Conservation (phyloP, 2,888 invertebrate species). For the Digitonthophagus gazella region DNA sequence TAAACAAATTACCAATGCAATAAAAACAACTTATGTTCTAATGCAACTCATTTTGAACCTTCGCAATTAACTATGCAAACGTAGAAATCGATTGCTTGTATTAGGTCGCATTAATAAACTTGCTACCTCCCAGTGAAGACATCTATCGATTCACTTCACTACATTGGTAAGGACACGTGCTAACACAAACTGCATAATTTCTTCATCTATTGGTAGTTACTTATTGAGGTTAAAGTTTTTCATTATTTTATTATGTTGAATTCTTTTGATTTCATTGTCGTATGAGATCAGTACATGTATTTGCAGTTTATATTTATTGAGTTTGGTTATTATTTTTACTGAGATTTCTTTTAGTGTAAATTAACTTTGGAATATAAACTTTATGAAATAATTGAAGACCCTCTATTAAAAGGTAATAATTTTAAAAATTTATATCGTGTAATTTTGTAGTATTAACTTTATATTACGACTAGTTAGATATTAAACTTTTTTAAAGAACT, state of each 20-base stretch:
- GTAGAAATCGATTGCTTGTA: neutral
- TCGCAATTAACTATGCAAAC: neutral
- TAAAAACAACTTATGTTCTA: neutral
- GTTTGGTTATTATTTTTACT: neutral
- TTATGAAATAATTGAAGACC: neutral
- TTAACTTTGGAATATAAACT: neutral
- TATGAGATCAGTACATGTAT: neutral
- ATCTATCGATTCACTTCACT: neutral
- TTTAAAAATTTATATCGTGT: neutral
- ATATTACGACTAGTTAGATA: too few relatives aligned
- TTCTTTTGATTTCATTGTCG: neutral
- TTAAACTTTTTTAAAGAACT: too few relatives aligned
- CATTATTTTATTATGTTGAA: neutral
- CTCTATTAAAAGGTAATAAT: neutral
- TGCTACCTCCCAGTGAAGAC: neutral
- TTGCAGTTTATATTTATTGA: neutral
- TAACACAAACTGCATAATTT: neutral
- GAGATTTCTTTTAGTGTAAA: neutral
- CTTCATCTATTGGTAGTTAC: neutral
- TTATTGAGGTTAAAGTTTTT: too few relatives aligned
- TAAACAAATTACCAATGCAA: neutral
- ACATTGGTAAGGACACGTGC: neutral
- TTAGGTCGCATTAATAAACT: neutral
- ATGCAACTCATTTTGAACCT: neutral
- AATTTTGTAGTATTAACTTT: too few relatives aligned